phyloP scores from a whole-genome alignment of 2,797 vertebrate species.

The Takifugu ocellatus region DNA sequence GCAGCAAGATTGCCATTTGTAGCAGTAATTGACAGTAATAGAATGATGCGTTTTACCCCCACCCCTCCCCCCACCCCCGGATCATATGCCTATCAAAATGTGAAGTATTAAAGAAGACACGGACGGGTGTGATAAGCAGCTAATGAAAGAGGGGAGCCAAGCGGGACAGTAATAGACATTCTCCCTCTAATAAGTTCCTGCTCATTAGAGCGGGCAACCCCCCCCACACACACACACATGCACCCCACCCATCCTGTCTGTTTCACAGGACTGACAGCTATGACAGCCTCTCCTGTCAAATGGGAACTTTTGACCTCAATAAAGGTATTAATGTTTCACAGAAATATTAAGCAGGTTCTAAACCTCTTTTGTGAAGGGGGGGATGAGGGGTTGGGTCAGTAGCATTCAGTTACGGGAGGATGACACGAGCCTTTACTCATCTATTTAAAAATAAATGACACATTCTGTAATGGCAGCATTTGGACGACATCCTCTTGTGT shows the following conservation, averaged over 20 bases:
- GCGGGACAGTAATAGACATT: constrained; percentile 63
- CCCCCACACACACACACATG: constrained; percentile 24
- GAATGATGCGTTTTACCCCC: constrained; percentile 52
- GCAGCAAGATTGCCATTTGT: constrained; percentile 71
- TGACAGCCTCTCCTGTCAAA: constrained; percentile 62
- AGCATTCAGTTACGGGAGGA: constrained; percentile 49
- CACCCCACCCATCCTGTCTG: constrained; percentile 53
- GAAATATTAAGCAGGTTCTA: constrained; percentile 41
- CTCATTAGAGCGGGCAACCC: constrained; percentile 64
- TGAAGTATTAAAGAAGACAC: constrained; percentile 77
- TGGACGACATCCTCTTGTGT: constrained; percentile 59
- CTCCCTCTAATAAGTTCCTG: constrained; percentile 66
- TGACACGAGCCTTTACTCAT: constrained; percentile 56
- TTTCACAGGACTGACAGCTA: constrained; percentile 59
- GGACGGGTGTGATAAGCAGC: constrained; percentile 66
- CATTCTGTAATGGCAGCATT: constrained; percentile 52
- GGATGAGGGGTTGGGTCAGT: constrained; percentile 38
- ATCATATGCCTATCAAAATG: constrained; percentile 75
- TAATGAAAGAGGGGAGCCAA: constrained; percentile 72
- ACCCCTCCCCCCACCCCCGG: constrained; percentile 38
- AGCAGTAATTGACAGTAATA: constrained; percentile 76
- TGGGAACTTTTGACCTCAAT: constrained; percentile 55
- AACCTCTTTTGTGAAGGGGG: constrained; percentile 43
- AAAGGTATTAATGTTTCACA: constrained; percentile 51
- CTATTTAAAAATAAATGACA: constrained; percentile 64